phyloP scores from a whole-genome alignment of 2,888 invertebrate species.

The Drosophila paracracens region DNA sequence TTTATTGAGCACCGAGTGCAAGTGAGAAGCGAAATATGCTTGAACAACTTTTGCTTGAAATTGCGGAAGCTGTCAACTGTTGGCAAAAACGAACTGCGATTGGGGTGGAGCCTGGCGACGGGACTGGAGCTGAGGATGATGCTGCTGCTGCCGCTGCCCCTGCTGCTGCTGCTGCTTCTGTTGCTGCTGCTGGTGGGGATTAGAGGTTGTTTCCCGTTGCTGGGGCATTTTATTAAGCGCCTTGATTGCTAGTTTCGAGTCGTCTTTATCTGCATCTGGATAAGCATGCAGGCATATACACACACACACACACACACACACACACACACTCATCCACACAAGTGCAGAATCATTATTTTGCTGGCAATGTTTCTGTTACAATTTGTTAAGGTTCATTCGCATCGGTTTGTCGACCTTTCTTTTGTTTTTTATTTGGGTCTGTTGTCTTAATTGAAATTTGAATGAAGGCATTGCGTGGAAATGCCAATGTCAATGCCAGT shows the following conservation, averaged over 20 bases:
- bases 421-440: not conserved
- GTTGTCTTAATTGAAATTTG: conserved; percentile 3
- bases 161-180: too few relatives aligned
- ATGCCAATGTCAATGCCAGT: conserved; percentile 2
- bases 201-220: conserved; percentile 1
- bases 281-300: conserved; percentile 27
- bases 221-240: conserved; percentile 48
- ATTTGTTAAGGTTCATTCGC: not conserved
- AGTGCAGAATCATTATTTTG: not conserved
- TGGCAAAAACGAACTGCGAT: not conserved
- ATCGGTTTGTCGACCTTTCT: not conserved
- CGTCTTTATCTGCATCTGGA: conserved; percentile 50
- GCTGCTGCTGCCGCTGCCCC: too few relatives aligned
- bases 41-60: not conserved
- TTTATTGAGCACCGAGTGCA: not conserved
- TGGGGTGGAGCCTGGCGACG: not conserved
- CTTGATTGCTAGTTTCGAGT: conserved; percentile 46
- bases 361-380: not conserved
- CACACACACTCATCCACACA: not conserved
- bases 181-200: conserved; percentile 10
- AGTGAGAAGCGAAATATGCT: not conserved
- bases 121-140: not conserved
- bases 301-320: not conserved
- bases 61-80: not conserved
- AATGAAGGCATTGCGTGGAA: not conserved